phyloP scores from a whole-genome alignment of 1,140 invertebrate genomes.

The Aphis gossypii region DNA sequence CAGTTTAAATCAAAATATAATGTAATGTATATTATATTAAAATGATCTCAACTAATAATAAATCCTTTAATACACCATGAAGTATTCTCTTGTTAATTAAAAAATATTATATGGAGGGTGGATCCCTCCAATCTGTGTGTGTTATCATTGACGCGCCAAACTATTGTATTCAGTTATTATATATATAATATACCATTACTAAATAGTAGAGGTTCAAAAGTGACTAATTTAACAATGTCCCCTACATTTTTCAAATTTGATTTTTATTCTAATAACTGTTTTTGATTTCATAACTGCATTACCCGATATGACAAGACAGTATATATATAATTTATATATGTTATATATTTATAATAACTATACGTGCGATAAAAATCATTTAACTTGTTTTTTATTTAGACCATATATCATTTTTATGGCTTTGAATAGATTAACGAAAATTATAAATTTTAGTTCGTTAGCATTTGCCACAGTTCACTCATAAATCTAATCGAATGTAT shows the following conservation, averaged over 20 bases:
- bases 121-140: slow-evolving; percentile 40
- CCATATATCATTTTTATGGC: slow-evolving; percentile 52
- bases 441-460: slow-evolving; percentile 43
- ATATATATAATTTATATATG: not conserved
- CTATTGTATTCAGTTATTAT: slow-evolving; percentile 34
- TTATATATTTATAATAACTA: slow-evolving; percentile 29
- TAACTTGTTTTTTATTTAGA: slow-evolving; percentile 45
- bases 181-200: slow-evolving; percentile 40
- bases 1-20: slow-evolving; percentile 30
- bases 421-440: slow-evolving; percentile 53
- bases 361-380: slow-evolving; percentile 33
- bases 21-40: not conserved
- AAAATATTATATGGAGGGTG: slow-evolving; percentile 46
- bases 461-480: slow-evolving; percentile 37
- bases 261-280: slow-evolving; percentile 41
- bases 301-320: not conserved
- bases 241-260: slow-evolving; percentile 46
- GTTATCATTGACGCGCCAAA: not conserved
- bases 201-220: slow-evolving; percentile 43
- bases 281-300: slow-evolving; percentile 46
- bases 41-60: slow-evolving; percentile 22
- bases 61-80: slow-evolving; percentile 49
- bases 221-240: slow-evolving; percentile 36
- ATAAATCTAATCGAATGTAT: slow-evolving; percentile 36
- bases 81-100: slow-evolving; percentile 51